Percentiles rank a stretch among this genome's conserved stretches.
Evolutionary conservation across 2,113 vertebrate genomes (phyloP).

Genomic region (Proterorhinus semilunaris): DNA sequence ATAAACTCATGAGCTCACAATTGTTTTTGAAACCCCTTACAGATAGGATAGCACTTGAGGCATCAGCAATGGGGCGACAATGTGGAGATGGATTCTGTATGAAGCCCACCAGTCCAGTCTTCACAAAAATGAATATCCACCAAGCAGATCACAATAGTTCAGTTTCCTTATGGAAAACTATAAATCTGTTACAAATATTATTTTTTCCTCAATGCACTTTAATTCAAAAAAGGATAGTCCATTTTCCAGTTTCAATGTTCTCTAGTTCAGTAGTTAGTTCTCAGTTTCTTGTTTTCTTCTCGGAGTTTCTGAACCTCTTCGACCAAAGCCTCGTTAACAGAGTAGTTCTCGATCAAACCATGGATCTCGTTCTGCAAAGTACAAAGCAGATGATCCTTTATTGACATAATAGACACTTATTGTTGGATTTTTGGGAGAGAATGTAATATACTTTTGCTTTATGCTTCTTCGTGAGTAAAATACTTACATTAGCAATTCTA

Average conservation of each 20-base stretch:
- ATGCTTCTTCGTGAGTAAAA: no score
- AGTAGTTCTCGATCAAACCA: constrained; percentile 87
- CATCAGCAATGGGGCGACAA: background rate
- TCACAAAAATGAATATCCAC: background rate
- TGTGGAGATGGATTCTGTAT: background rate
- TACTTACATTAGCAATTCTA: no score
- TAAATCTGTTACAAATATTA: no score
- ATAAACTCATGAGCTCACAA: constrained; percentile 1
- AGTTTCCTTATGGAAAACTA: no score
- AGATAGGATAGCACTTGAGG: background rate
- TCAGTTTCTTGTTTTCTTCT: constrained; percentile 91
- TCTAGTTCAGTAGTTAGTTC: constrained; percentile 84
- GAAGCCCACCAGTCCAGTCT: background rate
- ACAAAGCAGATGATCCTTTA: background rate
- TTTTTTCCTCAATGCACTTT: no score
- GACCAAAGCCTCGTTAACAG: constrained; percentile 91
- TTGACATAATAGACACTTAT: background rate
- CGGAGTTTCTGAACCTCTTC: constrained; percentile 91
- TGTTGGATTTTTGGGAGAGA: no score
- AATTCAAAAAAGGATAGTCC: background rate
- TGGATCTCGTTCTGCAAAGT: constrained; percentile 91
- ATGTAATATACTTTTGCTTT: no score
- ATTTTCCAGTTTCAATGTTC: background rate
- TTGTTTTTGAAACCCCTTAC: background rate
- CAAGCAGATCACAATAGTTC: background rate